phyloP scores from a whole-genome alignment of 2,797 vertebrate species.

The Xenentodon cancila region DNA sequence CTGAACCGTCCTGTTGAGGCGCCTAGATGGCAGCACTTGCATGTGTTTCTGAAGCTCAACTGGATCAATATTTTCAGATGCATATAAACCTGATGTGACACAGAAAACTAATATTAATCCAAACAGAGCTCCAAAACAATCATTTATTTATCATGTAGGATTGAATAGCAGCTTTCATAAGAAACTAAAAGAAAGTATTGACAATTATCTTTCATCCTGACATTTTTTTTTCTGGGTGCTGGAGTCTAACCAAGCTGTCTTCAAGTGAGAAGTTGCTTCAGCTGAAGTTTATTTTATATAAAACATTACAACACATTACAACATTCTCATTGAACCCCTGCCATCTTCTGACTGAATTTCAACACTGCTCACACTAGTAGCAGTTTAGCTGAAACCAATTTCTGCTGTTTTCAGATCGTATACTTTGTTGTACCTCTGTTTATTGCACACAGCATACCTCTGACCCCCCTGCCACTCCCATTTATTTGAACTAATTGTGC shows the following conservation, averaged over 20 bases:
- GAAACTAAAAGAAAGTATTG: no score
- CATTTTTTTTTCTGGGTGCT: no score
- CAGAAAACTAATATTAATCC: neutral
- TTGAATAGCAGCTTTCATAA: no score
- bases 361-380: slow-evolving; percentile 37
- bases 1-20: neutral
- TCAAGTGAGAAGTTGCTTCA: no score
- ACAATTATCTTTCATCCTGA: no score
- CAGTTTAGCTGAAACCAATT: slow-evolving; percentile 24
- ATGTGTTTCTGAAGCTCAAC: neutral
- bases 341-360: no score
- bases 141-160: no score
- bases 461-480: slow-evolving; percentile 44
- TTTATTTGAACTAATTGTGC: slow-evolving; percentile 70
- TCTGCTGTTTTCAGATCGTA: slow-evolving; percentile 11
- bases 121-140: neutral
- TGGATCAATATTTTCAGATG: neutral
- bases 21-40: slow-evolving; percentile 75
- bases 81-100: neutral
- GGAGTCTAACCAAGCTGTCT: no score
- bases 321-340: no score
- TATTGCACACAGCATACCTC: slow-evolving; percentile 53
- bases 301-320: no score
- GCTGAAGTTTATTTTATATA: no score
- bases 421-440: slow-evolving; percentile 38